Evolutionary conservation across 2,113 vertebrate genomes (phyloP), one percentile per base, ranked within the genome.

Genomic region (Nerophis lumbriciformis): DNA sequence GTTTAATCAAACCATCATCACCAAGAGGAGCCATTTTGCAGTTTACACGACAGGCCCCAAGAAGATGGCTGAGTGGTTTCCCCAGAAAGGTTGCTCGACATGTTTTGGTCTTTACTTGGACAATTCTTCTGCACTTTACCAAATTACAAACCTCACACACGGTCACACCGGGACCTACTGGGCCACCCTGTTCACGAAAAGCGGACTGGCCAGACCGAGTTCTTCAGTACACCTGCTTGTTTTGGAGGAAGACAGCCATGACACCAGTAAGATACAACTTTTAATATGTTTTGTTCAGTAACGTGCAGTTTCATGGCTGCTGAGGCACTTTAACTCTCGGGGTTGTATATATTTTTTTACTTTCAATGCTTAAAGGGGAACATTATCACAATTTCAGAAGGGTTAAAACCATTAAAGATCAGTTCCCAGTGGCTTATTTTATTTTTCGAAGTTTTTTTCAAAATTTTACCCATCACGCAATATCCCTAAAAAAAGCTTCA

Each of bases 141-240:
- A 55, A 56, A 78, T 82, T 3, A 28, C 14, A 57, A 79, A 75
- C 13, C 76, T 81, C 0, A 66, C 0, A 0, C 0, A 0, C 0
- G 45, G 52, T 28, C 1, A 83, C 9, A 59, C n/a, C 11, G 28
- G 59, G 3, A 4, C 0, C 5, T 87, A 87, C 51, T 71, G 1
- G 55, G 72, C 48, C 15, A 50, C 2, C 49, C 5, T 80, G 3
- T 57, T 72, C 15, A 0, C 0, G 0, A 0, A 0, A 0, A 0
- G 0, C 0, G 0, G 0, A 39, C 4, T 0, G 0, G 0, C 0
- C 0, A 2, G 0, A 14, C 2, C 42, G 6, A 83, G 79, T 54
- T 14, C 56, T 0, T 35, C 3, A 36, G 69, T 81, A 19, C 1
- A 59, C 0, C 69, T 87, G 51, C 55, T 6, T 0, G 44, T 87